Percentiles rank a stretch among this genome's conserved stretches.
These are phyloP conservation scores for Spatula clypeata DNA, from an alignment of 2,797 vertebrate species.

Conservation along the genomic window DNA sequence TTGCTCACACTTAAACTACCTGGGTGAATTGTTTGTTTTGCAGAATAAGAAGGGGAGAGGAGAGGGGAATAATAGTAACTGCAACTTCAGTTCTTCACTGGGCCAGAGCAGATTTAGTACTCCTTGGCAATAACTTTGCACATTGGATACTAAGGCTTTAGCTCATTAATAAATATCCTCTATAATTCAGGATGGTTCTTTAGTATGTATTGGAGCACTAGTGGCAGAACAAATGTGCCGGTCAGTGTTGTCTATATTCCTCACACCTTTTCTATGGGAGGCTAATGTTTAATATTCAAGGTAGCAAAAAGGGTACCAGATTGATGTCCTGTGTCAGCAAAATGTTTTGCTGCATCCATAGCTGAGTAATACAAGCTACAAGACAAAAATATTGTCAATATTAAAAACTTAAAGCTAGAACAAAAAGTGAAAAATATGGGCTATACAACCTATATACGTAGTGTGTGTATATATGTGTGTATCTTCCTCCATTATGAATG, in stretches of 20 bases:
- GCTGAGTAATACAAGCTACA: not conserved
- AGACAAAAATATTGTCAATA: not conserved
- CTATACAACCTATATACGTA: not conserved
- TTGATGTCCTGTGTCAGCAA: not conserved
- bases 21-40: not conserved
- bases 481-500: not conserved
- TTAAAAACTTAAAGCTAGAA: not conserved
- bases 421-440: not conserved
- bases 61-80: not conserved
- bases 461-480: rapidly evolving
- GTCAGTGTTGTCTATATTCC: not conserved
- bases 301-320: not conserved
- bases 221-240: not conserved
- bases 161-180: not conserved
- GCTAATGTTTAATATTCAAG: not conserved
- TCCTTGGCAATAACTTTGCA: not conserved
- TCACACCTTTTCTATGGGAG: not conserved
- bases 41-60: not conserved
- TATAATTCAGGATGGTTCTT: not conserved
- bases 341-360: not conserved
- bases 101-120: not conserved
- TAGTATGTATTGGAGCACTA: not conserved
- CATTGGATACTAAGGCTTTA: not conserved
- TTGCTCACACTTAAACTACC: not conserved
- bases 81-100: not conserved